Base-by-base conservation (phyloP, 2,888 invertebrate species). In the Platypus cylindrus region DNA sequence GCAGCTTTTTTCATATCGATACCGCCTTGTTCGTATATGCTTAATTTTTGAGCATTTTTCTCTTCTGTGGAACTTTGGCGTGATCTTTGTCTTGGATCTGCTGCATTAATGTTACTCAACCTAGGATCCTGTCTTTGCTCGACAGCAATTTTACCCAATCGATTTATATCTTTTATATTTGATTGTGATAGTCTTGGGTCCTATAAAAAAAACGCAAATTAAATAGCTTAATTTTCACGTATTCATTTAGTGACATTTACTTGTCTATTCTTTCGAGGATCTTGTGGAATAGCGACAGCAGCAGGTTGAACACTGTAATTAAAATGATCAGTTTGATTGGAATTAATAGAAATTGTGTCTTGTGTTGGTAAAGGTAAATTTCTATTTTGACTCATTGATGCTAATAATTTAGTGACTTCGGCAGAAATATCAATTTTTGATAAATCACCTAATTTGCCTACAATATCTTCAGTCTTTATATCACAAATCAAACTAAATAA, bases 391-490 rank as follows among this genome's bases (percentile, higher is more conserved):
- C 53, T 55, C 34, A 78, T 73, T 0, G 73, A 69, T 14, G 74
- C 72, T 20, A 80, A 51, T 32, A 80, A 55, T 55, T 77, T 78
- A 2, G 78, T 76, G 4, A 79, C 78, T 54, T 79, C 77, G 44
- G 73, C 77, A 32, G 77, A 76, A 38, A 80, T 79, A 46, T 78
- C 78, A 43, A 80, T 76, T 59, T 78, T 77, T 7, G 78, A 78
- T 20, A 79, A 61, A 54, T 79, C 78, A 2, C 77, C 78, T 5
- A 78, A 57, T 51, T 71, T 74, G 48, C 73, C 75, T 17, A 76
- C 66, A 23, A 73, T 66, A 26, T 60, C 73, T 27, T 71, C 66
- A 0, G 74, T 71, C 25, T 67, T 65, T n/a, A 37, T 17, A 14
- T 26, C 33, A n/a, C n/a, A 27, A 14, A 16, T 13, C 4, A 27